These are phyloP conservation scores for Campylomormyrus tamandua DNA, from an alignment of 2,113 vertebrate genomes.

Conservation along the genomic window DNA sequence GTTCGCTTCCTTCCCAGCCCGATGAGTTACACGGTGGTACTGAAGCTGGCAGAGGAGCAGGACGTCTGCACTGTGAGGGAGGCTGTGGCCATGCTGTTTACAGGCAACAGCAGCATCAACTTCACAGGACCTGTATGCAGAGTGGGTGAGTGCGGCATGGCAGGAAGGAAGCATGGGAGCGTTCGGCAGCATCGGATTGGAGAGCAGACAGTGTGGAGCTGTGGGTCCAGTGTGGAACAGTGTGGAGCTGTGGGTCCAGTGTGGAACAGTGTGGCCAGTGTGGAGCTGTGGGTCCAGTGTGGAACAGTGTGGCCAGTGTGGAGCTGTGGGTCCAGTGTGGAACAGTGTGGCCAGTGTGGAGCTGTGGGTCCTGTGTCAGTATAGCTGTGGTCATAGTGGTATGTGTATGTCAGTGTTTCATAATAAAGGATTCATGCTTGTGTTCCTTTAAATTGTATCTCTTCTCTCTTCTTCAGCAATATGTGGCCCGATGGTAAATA, in stretches of 20 bases:
- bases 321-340: neutral
- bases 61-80: slow-evolving; percentile 33
- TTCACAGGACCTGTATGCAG: slow-evolving; percentile 30
- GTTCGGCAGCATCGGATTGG: neutral
- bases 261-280: neutral
- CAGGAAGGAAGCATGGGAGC: neutral
- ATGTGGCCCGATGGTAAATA: neutral
- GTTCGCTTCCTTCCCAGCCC: neutral
- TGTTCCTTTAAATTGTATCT: neutral
- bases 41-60: slow-evolving; percentile 24
- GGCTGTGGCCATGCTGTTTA: slow-evolving; percentile 25
- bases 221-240: neutral
- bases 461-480: slow-evolving; percentile 5
- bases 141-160: slow-evolving; percentile 41
- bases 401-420: neutral
- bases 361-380: neutral
- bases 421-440: neutral
- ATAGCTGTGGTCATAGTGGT: neutral
- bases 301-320: neutral
- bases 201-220: neutral
- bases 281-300: neutral
- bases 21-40: slow-evolving; percentile 34
- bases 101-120: neutral
- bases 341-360: neutral
- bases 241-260: neutral